phyloP scores from a whole-genome alignment of 2,888 invertebrate species.

The Anthophora plumipes region DNA sequence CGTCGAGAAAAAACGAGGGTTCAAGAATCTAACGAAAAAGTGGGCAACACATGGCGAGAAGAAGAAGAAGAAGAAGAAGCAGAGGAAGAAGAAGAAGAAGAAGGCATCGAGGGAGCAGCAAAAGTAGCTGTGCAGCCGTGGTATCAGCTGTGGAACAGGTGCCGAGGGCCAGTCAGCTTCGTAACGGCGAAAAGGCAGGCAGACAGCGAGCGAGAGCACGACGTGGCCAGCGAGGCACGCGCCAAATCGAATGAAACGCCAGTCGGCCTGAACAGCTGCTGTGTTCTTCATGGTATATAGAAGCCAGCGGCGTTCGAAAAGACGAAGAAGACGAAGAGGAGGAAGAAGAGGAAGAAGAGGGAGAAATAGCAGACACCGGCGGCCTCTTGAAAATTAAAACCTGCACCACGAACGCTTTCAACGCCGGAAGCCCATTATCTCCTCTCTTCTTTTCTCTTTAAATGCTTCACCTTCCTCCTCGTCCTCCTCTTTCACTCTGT shows the following conservation, averaged over 20 bases:
- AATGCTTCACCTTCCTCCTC: not conserved
- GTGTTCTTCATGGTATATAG: constrained; percentile 3
- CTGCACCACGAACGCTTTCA: constrained; percentile 73
- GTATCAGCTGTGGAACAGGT: constrained; percentile 84
- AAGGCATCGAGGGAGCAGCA: constrained; percentile 56
- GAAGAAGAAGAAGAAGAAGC: not conserved
- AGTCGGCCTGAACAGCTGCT: constrained; percentile 77
- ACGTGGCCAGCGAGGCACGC: constrained; percentile 76
- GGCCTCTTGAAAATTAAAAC: constrained; percentile 77
- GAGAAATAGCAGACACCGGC: constrained; percentile 50
- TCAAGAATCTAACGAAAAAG: not conserved
- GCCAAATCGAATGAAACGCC: constrained; percentile 81
- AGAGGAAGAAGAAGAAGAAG: too few relatives aligned
- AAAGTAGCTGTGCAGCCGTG: constrained; percentile 72
- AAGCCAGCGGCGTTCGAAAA: not conserved
- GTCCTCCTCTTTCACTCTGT: not conserved
- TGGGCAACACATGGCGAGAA: not conserved
- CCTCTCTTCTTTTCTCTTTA: constrained; percentile 13
- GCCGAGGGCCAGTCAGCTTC: constrained; percentile 73
- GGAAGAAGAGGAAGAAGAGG: not conserved
- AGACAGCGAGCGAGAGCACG: constrained; percentile 20
- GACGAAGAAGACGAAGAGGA: not conserved
- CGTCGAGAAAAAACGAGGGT: not conserved
- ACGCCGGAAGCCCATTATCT: constrained; percentile 72
- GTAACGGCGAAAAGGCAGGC: constrained; percentile 49